Evolutionary conservation across 2,888 invertebrate species (phyloP).

Genomic region (Dendrolimus pini): DNA sequence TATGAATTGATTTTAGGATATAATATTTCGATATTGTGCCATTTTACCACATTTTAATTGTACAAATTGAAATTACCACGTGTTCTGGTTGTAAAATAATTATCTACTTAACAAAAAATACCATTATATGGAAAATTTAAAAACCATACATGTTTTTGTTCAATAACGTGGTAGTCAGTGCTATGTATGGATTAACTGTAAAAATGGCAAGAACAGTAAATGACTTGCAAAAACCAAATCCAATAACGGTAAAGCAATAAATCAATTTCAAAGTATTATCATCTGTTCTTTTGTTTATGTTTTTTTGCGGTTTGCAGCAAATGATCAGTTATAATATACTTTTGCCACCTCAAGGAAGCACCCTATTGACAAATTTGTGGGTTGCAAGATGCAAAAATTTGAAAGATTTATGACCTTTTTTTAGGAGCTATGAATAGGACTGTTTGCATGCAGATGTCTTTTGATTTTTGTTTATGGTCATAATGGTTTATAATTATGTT

Average conservation of each 20-base stretch:
- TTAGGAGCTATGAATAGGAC: constrained; percentile 1
- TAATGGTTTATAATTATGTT: background rate
- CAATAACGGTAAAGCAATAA: constrained; percentile 37
- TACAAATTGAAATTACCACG: no score
- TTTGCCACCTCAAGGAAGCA: constrained; percentile 22
- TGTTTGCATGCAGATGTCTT: background rate
- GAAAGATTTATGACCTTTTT: constrained; percentile 37
- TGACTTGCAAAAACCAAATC: background rate
- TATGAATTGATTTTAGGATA: no score
- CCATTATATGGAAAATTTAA: no score
- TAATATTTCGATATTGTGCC: no score
- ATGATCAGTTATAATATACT: constrained; percentile 18
- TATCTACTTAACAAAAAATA: no score
- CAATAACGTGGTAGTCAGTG: no score
- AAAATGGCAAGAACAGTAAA: background rate
- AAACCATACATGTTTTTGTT: no score
- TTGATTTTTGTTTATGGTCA: constrained; percentile 2
- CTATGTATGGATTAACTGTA: background rate
- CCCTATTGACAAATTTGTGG: constrained; percentile 42
- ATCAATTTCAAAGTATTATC: constrained; percentile 51
- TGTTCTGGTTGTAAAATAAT: no score
- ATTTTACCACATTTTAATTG: no score
- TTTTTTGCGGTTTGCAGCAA: constrained; percentile 22
- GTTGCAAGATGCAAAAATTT: constrained; percentile 33
- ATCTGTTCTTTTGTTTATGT: constrained; percentile 43